Conservation (phyloP, 2,888 invertebrate genomes). For the Drosophila mimica region DNA sequence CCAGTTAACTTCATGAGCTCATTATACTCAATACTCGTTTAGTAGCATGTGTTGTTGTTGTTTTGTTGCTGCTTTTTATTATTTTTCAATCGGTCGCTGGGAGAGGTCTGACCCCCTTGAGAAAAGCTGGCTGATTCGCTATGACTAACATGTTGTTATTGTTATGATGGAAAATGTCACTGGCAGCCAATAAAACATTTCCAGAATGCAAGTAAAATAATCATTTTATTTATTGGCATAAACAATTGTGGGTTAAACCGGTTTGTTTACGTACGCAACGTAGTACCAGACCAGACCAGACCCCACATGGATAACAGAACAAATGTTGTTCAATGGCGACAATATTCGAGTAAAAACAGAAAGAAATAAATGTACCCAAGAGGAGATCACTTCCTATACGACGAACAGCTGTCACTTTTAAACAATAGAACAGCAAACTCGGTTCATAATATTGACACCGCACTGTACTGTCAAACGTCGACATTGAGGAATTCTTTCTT, state of each 20-base stretch:
- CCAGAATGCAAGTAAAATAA: slow-evolving; percentile 44
- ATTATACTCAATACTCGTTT: slow-evolving; percentile 10
- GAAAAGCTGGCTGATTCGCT: slow-evolving; percentile 24
- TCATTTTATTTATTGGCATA: slow-evolving; percentile 44
- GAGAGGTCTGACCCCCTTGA: slow-evolving; percentile 45
- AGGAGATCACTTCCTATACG: slow-evolving; percentile 17
- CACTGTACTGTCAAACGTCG: too few relatives aligned
- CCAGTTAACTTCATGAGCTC: slow-evolving; percentile 45
- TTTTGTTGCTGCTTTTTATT: neutral
- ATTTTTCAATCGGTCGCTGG: slow-evolving; percentile 39
- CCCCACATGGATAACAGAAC: slow-evolving; percentile 3
- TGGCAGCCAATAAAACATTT: slow-evolving; percentile 52
- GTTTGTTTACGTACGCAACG: slow-evolving; percentile 44
- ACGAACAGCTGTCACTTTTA: slow-evolving; percentile 6
- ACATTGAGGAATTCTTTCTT: neutral
- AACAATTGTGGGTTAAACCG: slow-evolving; percentile 54
- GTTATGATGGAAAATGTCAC: slow-evolving; percentile 53
- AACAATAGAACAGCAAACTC: slow-evolving; percentile 5
- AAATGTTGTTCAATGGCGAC: slow-evolving; percentile 30
- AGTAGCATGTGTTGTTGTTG: neutral
- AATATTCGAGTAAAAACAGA: neutral
- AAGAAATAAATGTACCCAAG: slow-evolving; percentile 11
- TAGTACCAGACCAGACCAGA: slow-evolving; percentile 8
- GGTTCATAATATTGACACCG: slow-evolving; percentile 11
- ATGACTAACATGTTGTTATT: slow-evolving; percentile 50